A percentile compares a stretch with the other conserved stretches of the same genome.
These are phyloP conservation scores for Dendrolimus punctatus DNA, from an alignment of 1,140 invertebrate species.

Conservation along the genomic window DNA sequence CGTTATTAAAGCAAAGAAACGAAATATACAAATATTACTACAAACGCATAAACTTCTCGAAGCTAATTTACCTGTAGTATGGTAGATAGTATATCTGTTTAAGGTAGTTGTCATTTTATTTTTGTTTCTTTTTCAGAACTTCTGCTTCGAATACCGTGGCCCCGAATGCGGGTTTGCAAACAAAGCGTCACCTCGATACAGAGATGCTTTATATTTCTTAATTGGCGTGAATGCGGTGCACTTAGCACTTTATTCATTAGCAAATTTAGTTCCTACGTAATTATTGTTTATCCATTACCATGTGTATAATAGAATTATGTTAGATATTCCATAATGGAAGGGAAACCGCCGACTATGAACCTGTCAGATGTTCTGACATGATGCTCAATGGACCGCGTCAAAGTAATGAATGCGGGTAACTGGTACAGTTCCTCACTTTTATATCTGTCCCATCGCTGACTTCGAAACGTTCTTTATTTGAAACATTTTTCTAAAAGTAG, in stretches of 20 bases:
- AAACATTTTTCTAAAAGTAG: too few relatives aligned
- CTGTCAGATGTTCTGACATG: conserved; percentile 9
- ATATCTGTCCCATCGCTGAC: conserved; percentile 10
- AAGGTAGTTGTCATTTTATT: too few relatives aligned
- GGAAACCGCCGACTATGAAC: too few relatives aligned
- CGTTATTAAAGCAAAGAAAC: too few relatives aligned
- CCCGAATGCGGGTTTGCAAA: conserved; percentile 42
- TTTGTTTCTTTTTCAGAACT: conserved; percentile 45
- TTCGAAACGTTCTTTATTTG: too few relatives aligned
- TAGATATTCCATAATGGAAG: too few relatives aligned
- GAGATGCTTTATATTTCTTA: conserved; percentile 25
- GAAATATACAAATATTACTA: too few relatives aligned
- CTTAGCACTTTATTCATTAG: conserved; percentile 23
- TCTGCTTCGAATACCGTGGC: conserved; percentile 53
- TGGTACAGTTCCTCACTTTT: conserved; percentile 31
- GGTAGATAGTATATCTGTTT: too few relatives aligned
- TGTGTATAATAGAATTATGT: too few relatives aligned
- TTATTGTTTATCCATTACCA: background rate
- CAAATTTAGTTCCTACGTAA: conserved; percentile 40
- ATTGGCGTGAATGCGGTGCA: conserved; percentile 20
- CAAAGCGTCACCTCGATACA: conserved; percentile 14
- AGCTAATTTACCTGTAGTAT: too few relatives aligned
- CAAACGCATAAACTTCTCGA: too few relatives aligned
- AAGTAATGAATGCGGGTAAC: conserved; percentile 36
- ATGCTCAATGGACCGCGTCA: conserved; percentile 32